Percentiles rank a stretch among this genome's conserved stretches.
Evolutionary conservation across 2,113 vertebrate species (phyloP).

Genomic region (Corythornis cristatus): DNA sequence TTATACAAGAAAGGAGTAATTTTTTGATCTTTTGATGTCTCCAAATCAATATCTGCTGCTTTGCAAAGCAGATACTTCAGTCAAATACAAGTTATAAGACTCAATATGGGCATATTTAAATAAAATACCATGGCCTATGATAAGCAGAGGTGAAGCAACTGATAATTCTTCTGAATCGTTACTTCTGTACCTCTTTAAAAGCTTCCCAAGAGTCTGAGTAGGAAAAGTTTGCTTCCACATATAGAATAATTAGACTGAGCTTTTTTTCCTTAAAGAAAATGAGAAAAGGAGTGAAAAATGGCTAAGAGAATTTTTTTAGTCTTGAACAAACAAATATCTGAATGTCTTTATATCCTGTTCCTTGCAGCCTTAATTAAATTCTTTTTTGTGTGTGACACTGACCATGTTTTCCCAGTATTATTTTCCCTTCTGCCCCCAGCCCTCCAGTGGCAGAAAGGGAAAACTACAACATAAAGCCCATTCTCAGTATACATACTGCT

Average conservation of each 20-base stretch:
- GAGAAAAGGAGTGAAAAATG: not conserved
- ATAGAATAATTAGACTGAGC: not conserved
- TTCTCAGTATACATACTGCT: not conserved
- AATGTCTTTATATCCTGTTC: not conserved
- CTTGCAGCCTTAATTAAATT: not conserved
- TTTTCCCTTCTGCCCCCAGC: not conserved
- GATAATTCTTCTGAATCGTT: not conserved
- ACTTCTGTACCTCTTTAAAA: not conserved
- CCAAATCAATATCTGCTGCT: not conserved
- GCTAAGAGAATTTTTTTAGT: not conserved
- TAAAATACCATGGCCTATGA: not conserved
- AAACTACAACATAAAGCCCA: not conserved
- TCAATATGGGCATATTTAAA: not conserved
- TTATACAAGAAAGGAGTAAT: not conserved
- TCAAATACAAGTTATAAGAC: not conserved
- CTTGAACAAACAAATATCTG: not conserved
- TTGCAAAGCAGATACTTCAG: not conserved
- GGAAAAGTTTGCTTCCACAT: not conserved
- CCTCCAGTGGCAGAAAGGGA: not conserved
- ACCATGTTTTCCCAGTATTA: accelerated
- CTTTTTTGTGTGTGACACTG: not conserved
- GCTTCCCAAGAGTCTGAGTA: not conserved
- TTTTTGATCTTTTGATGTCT: not conserved
- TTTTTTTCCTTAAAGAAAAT: not conserved
- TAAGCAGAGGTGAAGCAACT: not conserved